Conservation (phyloP, 2,888 invertebrate species). For the Ormyrus rosae region DNA sequence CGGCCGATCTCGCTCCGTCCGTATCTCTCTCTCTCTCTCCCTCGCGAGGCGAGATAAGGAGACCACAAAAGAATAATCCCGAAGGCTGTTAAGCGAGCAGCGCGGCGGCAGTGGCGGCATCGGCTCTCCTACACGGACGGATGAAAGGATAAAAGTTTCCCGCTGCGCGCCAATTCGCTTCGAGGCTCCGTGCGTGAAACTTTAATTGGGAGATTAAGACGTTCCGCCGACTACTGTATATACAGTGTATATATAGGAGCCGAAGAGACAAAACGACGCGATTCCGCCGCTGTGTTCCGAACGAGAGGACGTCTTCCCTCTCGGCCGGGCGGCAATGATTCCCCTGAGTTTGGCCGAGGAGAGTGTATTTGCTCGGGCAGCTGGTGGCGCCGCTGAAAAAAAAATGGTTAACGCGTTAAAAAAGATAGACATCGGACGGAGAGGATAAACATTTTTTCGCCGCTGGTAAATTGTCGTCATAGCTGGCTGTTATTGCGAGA, state of each 20-base stretch:
- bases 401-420: slow-evolving; percentile 16
- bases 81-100: slow-evolving; percentile 2
- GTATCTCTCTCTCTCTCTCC: background rate
- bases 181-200: slow-evolving; percentile 61
- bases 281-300: slow-evolving; percentile 17
- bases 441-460: slow-evolving; percentile 18
- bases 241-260: background rate
- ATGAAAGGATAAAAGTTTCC: slow-evolving; percentile 53
- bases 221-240: slow-evolving; percentile 14
- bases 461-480: too few species aligned
- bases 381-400: too few species aligned
- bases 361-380: slow-evolving; percentile 2
- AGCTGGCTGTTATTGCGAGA: too few species aligned
- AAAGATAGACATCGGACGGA: slow-evolving; percentile 15
- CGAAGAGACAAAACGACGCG: slow-evolving; percentile 38
- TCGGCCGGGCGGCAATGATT: background rate
- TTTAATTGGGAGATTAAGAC: slow-evolving; percentile 65
- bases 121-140: background rate
- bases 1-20: too few species aligned
- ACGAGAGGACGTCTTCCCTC: background rate
- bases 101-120: background rate
- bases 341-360: background rate
- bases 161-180: slow-evolving; percentile 16
- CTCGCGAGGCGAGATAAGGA: slow-evolving; percentile 12
- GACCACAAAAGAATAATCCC: slow-evolving; percentile 46